Conservation (phyloP, 2,113 vertebrate species). For the Empidonax alnorum region DNA sequence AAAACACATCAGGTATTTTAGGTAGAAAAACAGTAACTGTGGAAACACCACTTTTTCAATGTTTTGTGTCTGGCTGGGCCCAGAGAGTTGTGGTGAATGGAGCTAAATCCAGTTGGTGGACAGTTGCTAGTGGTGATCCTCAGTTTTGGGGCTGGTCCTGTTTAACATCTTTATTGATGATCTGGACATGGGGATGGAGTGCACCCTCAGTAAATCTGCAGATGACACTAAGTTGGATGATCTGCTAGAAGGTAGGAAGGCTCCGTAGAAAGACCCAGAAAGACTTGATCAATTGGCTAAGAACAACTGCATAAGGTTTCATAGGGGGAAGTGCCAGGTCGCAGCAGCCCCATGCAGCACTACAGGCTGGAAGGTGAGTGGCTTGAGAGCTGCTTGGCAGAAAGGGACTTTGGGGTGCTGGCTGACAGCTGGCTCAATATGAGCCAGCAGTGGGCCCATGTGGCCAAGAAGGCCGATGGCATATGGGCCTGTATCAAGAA, state of each 20-base stretch:
- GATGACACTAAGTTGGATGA: not conserved
- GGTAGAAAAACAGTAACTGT: not conserved
- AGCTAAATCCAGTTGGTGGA: not conserved
- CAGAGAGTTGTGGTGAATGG: not conserved
- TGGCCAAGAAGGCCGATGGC: not conserved
- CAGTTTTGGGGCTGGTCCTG: not conserved
- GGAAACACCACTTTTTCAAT: not conserved
- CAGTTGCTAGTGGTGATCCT: fast-evolving
- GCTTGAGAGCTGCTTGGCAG: not conserved
- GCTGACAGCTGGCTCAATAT: not conserved
- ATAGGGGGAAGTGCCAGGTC: not conserved
- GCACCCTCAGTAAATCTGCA: not conserved
- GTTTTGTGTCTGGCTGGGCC: not conserved
- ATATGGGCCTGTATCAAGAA: not conserved
- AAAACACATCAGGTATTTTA: fast-evolving
- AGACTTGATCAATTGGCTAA: not conserved
- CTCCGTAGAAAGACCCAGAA: not conserved
- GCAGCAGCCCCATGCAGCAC: not conserved
- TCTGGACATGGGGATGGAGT: not conserved
- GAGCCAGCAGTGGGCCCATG: not conserved
- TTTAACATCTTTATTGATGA: not conserved
- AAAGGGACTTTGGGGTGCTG: not conserved
- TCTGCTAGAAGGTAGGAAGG: not conserved
- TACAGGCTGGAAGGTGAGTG: not conserved
- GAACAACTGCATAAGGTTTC: not conserved